Evolutionary conservation across 2,113 vertebrate species (phyloP), one percentile per base, ranked within the genome.

Genomic region (Plestiodon gilberti): DNA sequence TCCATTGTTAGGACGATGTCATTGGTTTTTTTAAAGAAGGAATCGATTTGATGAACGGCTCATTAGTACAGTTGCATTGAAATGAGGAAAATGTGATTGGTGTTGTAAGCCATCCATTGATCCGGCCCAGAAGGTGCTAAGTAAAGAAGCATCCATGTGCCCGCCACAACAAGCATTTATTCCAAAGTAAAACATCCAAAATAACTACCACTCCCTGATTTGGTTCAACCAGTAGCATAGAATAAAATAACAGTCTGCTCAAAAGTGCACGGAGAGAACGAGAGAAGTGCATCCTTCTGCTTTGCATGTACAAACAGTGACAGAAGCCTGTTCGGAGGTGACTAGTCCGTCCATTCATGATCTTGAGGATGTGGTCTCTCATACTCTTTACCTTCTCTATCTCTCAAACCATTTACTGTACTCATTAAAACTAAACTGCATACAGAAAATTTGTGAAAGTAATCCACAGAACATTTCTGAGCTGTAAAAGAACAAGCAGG

Each of bases 401-500:
- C 30, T 75, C 40, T n/a, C 11, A n/a, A n/a, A 82, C 20, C 20
- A 70, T 28, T 43, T 69, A 1, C 25, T 71, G 33, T 30, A 0
- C 23, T 82, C 76, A 79, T 30, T 28, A 0, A 0, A 78, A 13
- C 23, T 5, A 55, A 77, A 22, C 22, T 88, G 48, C 55, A 74
- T 48, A 2, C 0, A 74, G 48, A 33, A 70, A 57, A 20, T 17
- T 8, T 78, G 64, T 64, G 13, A 59, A 52, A 38, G 84, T 10
- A 52, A 15, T 14, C 18, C 33, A 20, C 0, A 0, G 13, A 33
- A 15, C 6, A 52, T 77, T 86, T 88, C 71, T 3, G 55, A 48
- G 17, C 18, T 75, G 8, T 25, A 0, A 18, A n/a, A 52, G 17
- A 77, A 65, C 48, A 86, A 62, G 2, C 1, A 8, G 76, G n/a